Base-by-base conservation (phyloP, 2,113 vertebrate species). In the Artemisiospiza belli region DNA sequence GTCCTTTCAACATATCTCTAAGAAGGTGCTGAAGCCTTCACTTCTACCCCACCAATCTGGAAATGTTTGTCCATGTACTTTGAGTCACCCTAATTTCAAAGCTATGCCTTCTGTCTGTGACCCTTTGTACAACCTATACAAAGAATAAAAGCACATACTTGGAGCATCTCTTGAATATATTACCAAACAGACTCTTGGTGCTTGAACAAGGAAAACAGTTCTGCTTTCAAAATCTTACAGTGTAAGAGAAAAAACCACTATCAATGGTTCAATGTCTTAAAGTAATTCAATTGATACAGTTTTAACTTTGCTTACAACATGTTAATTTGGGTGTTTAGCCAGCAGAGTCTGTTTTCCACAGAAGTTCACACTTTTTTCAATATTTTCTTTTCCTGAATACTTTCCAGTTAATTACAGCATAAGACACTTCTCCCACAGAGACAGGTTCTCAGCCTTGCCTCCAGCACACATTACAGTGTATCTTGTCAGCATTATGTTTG, bases 361-460 rank as follows among this genome's bases (percentile, higher is more conserved):
- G n/a, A 85, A 72, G n/a, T 69, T 92, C 46, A 74, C 15, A 12
- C 39, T n/a, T 85, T 33, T 80, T 66, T n/a, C 44, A 78, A 31
- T 72, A 30, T 57, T 57, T 80, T 82, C 35, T 73, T 76, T 64
- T 62, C n/a, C 46, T 83, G 55, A 72, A 43, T 62, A 77, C 15
- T 73, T 92, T 30, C 52, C 64, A 22, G n/a, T 89, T 95, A 95
- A 95, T 92, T 89, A 92, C 80, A 87, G 39, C 52, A 24, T 49
- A 68, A 83, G 77, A 70, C 52, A 64, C 33, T 61, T 84, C 62
- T 87, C 54, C 62, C 61, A 67, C 88, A 84, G 91, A 87, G 73
- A 55, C 31, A 81, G 22, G 35, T 57, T 89, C 68, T 90, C 59
- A 75, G 39, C 52, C 67, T 80, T 76, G 85, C 85, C 75, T 93